A percentile compares a stretch with the other conserved stretches of the same genome.
These are phyloP conservation scores for Drosophila leonis DNA, from an alignment of 2,888 invertebrate species.

Conservation along the genomic window DNA sequence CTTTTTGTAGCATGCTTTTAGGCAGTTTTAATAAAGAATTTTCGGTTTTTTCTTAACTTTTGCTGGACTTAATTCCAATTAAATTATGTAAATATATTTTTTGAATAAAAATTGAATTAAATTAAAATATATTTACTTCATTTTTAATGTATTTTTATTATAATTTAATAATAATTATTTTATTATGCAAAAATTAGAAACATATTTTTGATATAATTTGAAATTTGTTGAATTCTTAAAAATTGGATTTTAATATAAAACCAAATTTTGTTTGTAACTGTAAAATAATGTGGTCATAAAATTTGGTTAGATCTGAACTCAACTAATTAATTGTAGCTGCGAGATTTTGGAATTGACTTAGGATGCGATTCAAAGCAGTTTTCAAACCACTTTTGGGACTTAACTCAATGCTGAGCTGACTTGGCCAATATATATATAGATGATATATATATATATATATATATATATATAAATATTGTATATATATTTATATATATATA, in stretches of 20 bases:
- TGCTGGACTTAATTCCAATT: too few relatives aligned
- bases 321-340: not conserved
- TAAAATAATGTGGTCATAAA: not conserved
- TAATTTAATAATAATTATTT: too few relatives aligned
- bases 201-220: too few relatives aligned
- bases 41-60: too few relatives aligned
- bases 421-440: not conserved
- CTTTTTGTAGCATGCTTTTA: slow-evolving; percentile 23
- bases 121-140: not conserved
- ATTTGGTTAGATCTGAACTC: not conserved
- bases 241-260: too few relatives aligned
- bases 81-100: too few relatives aligned
- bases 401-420: not conserved
- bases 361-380: not conserved
- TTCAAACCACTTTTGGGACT: not conserved
- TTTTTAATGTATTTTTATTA: not conserved
- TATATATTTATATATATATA: not conserved
- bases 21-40: not conserved
- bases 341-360: not conserved
- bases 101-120: too few relatives aligned
- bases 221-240: too few relatives aligned
- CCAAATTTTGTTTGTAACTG: too few relatives aligned
- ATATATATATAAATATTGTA: too few relatives aligned
- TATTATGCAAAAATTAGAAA: too few relatives aligned
- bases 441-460: too few relatives aligned